These are phyloP conservation scores for Xestia xanthographa DNA, from an alignment of 2,888 invertebrate genomes.

Conservation along the genomic window DNA sequence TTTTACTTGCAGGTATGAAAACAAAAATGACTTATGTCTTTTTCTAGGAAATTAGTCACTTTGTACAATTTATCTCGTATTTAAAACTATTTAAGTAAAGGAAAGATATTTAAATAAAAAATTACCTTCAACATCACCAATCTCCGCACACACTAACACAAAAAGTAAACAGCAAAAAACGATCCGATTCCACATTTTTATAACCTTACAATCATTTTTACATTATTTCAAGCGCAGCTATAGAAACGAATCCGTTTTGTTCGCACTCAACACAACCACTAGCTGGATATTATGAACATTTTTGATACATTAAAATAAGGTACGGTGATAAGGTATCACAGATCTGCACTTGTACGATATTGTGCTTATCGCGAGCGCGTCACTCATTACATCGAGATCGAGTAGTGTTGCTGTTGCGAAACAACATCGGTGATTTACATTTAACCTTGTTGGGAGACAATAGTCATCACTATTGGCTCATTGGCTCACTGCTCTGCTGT, in stretches of 20 bases:
- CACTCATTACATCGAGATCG: conserved; percentile 69
- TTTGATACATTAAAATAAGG: conserved; percentile 75
- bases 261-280: conserved; percentile 53
- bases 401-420: conserved; percentile 63
- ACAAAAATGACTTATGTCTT: not conserved
- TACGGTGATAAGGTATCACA: conserved; percentile 82
- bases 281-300: conserved; percentile 65
- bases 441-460: conserved; percentile 69
- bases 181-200: conserved; percentile 76
- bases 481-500: conserved; percentile 10
- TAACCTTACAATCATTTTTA: conserved; percentile 56
- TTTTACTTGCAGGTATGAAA: not conserved
- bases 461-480: conserved; percentile 23
- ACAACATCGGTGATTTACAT: conserved; percentile 70
- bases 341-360: conserved; percentile 78
- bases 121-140: conserved; percentile 68
- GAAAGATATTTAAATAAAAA: conserved; percentile 18
- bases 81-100: not conserved
- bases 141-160: conserved; percentile 73
- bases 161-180: conserved; percentile 71
- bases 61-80: not conserved
- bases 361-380: conserved; percentile 76
- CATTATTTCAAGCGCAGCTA: conserved; percentile 53
- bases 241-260: conserved; percentile 35
- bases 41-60: not conserved